Evolutionary conservation across 2,113 vertebrate genomes (phyloP).

Genomic region (Saguinus midas): DNA sequence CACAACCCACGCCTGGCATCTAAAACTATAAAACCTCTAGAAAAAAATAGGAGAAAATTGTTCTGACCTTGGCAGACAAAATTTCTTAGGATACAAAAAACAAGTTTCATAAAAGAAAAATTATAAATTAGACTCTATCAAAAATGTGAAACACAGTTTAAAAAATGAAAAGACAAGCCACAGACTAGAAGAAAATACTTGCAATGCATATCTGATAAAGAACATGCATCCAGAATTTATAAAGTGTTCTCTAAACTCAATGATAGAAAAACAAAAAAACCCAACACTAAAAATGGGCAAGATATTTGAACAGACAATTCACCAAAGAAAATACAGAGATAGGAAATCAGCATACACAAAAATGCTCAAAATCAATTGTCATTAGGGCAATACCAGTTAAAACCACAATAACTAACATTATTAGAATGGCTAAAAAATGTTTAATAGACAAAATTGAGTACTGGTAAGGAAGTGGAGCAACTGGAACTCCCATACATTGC

Average conservation of each 20-base stretch:
- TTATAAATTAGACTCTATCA: not conserved
- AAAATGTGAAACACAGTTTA: not conserved
- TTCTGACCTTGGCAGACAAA: not conserved
- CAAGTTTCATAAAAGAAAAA: not conserved
- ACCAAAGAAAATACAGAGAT: slow-evolving; percentile 5
- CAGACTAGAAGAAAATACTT: not conserved
- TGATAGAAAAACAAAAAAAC: not conserved
- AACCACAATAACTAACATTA: not conserved
- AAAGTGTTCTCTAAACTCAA: slow-evolving; percentile 4
- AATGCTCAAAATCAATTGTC: not conserved
- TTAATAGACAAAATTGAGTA: not conserved
- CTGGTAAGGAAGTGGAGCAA: not conserved
- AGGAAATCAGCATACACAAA: not conserved
- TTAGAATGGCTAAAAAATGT: not conserved
- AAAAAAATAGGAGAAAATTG: not conserved
- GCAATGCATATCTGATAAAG: not conserved
- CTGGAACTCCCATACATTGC: not conserved
- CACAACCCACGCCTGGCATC: not conserved
- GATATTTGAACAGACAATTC: not conserved
- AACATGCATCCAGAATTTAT: not conserved
- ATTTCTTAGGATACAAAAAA: not conserved
- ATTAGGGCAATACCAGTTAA: not conserved
- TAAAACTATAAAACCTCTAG: not conserved
- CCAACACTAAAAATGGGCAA: not conserved
- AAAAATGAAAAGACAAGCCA: not conserved